phyloP scores from a whole-genome alignment of 2,888 invertebrate species.

The Elmis aenea region DNA sequence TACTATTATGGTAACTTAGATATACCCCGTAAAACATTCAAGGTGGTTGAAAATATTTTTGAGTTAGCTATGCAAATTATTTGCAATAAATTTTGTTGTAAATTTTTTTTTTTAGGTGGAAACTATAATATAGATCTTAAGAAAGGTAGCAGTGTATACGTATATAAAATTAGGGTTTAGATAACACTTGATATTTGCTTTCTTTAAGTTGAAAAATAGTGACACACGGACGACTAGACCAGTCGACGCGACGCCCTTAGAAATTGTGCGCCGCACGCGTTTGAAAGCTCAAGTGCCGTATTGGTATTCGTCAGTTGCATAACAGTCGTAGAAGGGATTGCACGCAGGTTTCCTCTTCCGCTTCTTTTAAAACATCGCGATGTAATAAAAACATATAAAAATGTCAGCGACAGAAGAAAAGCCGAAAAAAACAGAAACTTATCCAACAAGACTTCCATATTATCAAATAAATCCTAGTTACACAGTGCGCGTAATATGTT shows the following conservation, averaged over 20 bases:
- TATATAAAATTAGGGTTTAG: too few species aligned
- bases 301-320: constrained; percentile 8
- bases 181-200: too few species aligned
- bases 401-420: constrained; percentile 22
- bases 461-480: constrained; percentile 39
- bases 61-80: too few species aligned
- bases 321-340: constrained; percentile 4
- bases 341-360: constrained; percentile 3
- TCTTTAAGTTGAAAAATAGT: too few species aligned
- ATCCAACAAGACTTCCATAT: constrained; percentile 18
- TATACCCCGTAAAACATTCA: too few species aligned
- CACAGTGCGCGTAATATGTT: constrained; percentile 42
- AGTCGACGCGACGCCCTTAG: background rate
- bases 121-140: too few species aligned
- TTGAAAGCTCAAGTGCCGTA: constrained; percentile 4
- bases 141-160: too few species aligned
- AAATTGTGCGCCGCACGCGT: background rate
- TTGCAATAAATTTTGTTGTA: too few species aligned
- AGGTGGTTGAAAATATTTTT: too few species aligned
- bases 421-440: constrained; percentile 14
- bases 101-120: too few species aligned
- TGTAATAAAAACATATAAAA: constrained; percentile 9
- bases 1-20: too few species aligned
- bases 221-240: too few species aligned
- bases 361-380: constrained; percentile 15